phyloP scores from a whole-genome alignment of 2,888 invertebrate genomes.

The Orchesellides sinensis region DNA sequence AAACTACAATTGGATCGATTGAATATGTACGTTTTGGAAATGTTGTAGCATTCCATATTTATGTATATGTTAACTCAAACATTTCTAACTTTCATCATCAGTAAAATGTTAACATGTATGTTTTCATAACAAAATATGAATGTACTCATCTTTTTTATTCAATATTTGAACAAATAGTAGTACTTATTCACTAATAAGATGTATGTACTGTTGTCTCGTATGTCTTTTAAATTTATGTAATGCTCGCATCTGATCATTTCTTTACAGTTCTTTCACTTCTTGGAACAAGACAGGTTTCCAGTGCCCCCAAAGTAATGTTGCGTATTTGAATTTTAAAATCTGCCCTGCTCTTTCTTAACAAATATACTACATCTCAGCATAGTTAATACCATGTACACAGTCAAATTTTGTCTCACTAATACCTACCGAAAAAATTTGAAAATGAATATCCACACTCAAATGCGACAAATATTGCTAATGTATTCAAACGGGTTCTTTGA shows the following conservation, averaged over 20 bases:
- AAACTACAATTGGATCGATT: background rate
- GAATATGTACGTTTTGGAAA: background rate
- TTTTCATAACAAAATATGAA: background rate
- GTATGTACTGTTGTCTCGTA: background rate
- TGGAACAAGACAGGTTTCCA: no score
- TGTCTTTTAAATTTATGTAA: background rate
- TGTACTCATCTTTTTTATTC: background rate
- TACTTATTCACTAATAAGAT: background rate
- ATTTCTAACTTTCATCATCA: background rate
- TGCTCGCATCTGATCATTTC: background rate
- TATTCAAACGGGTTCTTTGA: conserved; percentile 22
- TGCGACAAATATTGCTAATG: conserved; percentile 47
- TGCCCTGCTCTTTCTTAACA: no score
- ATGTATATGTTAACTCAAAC: no score
- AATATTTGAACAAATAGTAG: background rate
- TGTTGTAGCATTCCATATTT: no score
- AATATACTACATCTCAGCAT: no score
- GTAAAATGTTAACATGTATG: no score
- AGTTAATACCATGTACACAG: no score
- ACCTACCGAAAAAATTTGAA: no score
- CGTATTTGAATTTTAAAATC: no score
- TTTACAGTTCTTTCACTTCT: background rate
- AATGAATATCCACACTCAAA: no score
- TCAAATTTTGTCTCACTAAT: no score
- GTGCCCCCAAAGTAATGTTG: no score